Evolutionary conservation across 2,888 invertebrate species (phyloP).

Genomic region (Rhagonycha lutea): DNA sequence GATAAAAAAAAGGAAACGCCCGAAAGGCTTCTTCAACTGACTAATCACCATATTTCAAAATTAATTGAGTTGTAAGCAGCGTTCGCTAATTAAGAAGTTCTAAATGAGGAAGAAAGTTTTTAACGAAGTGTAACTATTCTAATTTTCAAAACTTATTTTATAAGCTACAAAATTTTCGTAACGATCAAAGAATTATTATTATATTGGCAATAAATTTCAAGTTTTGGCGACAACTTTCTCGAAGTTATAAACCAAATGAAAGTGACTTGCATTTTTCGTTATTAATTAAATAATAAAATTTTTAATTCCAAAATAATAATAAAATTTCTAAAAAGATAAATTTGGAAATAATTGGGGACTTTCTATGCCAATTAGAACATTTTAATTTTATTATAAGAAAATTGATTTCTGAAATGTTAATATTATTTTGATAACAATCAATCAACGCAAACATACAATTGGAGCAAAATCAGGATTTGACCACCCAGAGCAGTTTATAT

Average conservation of each 20-base stretch:
- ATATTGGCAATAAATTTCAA: background rate
- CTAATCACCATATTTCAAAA: background rate
- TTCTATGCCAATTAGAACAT: background rate
- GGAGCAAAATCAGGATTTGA: background rate
- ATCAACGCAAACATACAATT: background rate
- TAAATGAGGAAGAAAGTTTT: background rate
- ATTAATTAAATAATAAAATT: background rate
- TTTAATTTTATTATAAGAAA: no score
- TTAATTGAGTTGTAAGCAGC: background rate
- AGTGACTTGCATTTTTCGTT: background rate
- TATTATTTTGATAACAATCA: background rate
- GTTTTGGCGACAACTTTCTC: background rate
- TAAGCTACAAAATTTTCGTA: background rate
- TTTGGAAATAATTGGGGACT: background rate
- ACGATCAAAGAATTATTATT: background rate
- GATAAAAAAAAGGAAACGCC: background rate
- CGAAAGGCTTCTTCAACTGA: background rate
- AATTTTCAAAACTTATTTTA: background rate
- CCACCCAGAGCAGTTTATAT: background rate
- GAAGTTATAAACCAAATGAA: background rate
- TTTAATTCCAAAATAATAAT: background rate
- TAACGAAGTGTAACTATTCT: background rate
- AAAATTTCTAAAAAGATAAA: background rate
- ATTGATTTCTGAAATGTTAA: background rate
- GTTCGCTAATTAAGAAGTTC: background rate